Evolutionary conservation across 1,140 invertebrate genomes (phyloP).

Genomic region (Epicauta chinensis): DNA sequence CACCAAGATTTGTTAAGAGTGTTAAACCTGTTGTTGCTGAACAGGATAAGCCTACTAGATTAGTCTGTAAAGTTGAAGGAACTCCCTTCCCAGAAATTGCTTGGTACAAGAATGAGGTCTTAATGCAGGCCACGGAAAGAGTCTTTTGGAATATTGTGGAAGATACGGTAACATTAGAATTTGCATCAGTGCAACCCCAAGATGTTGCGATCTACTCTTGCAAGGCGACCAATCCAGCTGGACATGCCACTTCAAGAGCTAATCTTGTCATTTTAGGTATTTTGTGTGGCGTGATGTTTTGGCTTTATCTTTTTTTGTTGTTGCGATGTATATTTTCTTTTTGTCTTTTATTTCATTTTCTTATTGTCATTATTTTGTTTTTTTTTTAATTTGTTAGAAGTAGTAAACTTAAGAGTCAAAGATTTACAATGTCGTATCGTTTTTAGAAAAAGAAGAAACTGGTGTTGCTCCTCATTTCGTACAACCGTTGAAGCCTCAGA

Average conservation of each 20-base stretch:
- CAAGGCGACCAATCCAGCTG: conserved; percentile 67
- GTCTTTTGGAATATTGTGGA: conserved; percentile 54
- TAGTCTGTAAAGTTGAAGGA: conserved; percentile 63
- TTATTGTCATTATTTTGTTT: conserved; percentile 7
- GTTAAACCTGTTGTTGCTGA: conserved; percentile 60
- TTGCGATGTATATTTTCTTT: conserved; percentile 5
- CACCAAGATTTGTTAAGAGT: conserved; percentile 64
- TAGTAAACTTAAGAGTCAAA: neutral
- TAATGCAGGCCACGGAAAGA: conserved; percentile 57
- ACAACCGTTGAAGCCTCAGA: conserved; percentile 58
- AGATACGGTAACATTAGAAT: conserved; percentile 59
- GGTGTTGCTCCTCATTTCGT: conserved; percentile 58
- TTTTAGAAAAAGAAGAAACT: conserved; percentile 58
- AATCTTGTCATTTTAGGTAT: conserved; percentile 65
- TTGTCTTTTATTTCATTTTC: conserved; percentile 12
- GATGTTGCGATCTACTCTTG: conserved; percentile 77
- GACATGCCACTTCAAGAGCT: conserved; percentile 70
- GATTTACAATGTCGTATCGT: conserved; percentile 6
- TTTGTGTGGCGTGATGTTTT: conserved; percentile 21
- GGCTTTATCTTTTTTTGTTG: neutral
- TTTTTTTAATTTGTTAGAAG: conserved; percentile 1
- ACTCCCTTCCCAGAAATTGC: conserved; percentile 61
- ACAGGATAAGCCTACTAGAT: conserved; percentile 52
- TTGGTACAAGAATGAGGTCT: conserved; percentile 71
- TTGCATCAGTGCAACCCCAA: conserved; percentile 55